These are phyloP conservation scores for Scomberomorus guttatus DNA, from an alignment of 2,797 vertebrate species.

Conservation along the genomic window DNA sequence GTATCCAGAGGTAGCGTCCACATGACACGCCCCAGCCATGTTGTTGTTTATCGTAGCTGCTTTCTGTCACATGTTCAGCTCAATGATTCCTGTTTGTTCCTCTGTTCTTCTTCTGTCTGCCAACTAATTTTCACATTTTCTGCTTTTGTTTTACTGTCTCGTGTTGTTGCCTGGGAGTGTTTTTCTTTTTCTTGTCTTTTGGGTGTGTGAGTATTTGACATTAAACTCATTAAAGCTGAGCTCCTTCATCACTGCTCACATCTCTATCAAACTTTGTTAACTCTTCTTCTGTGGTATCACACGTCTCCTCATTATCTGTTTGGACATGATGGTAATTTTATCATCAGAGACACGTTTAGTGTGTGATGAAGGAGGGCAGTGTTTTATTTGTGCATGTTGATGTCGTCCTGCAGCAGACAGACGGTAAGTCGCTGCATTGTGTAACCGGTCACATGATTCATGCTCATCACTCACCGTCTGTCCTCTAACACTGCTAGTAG, in stretches of 20 bases:
- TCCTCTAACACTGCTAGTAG: constrained; percentile 58
- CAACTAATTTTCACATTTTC: constrained; percentile 78
- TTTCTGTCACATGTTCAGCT: not conserved
- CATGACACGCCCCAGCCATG: not conserved
- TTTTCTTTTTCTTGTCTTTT: constrained; percentile 58
- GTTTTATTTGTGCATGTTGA: constrained; percentile 58
- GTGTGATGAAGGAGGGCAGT: constrained; percentile 30
- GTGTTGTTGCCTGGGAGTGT: constrained; percentile 65
- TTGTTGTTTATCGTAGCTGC: too few species aligned
- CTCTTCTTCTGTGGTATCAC: not conserved
- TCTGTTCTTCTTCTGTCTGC: constrained; percentile 65
- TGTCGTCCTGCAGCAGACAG: constrained; percentile 39
- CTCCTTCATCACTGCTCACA: constrained; percentile 39
- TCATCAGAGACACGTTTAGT: too few species aligned
- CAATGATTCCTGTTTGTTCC: constrained; percentile 22
- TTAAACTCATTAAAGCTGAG: constrained; percentile 45
- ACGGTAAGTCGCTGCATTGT: constrained; percentile 83
- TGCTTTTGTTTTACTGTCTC: constrained; percentile 77
- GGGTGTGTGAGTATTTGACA: constrained; percentile 78
- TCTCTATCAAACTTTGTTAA: too few species aligned
- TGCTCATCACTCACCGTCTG: constrained; percentile 27
- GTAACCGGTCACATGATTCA: constrained; percentile 41
- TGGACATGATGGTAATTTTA: too few species aligned
- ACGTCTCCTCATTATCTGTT: not conserved
- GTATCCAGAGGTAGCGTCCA: constrained; percentile 92